Conservation (phyloP, 2,113 vertebrate species). For the Paracanthobrama guichenoti region DNA sequence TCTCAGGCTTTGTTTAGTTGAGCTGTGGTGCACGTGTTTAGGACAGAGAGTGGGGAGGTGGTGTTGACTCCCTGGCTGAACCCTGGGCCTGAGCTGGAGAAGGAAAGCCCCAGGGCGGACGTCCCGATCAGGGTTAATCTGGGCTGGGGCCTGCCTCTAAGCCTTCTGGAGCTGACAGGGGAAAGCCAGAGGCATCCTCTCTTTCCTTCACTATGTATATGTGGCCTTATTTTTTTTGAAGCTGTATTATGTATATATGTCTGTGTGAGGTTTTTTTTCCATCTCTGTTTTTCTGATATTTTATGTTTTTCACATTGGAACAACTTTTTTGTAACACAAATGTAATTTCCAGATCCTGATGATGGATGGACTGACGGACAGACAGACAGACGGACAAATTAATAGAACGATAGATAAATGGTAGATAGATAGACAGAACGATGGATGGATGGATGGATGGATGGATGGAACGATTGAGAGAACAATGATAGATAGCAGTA, state of each 20-base stretch:
- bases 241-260: not conserved
- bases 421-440: not conserved
- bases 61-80: conserved; percentile 38
- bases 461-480: not conserved
- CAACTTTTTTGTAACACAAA: no score
- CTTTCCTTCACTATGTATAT: conserved; percentile 25
- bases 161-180: conserved; percentile 43
- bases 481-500: no score
- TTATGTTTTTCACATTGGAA: not conserved
- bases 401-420: not conserved
- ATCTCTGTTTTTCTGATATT: not conserved
- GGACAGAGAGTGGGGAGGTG: conserved; percentile 34
- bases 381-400: not conserved
- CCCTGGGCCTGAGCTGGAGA: conserved; percentile 30
- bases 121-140: conserved; percentile 53
- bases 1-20: conserved; percentile 21
- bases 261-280: not conserved
- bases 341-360: not conserved
- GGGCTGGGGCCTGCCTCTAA: conserved; percentile 23
- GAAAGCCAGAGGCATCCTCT: not conserved
- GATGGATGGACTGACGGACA: not conserved
- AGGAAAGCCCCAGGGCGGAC: conserved; percentile 32
- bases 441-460: not conserved
- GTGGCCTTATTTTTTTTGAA: not conserved
- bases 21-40: conserved; percentile 28